phyloP scores from a whole-genome alignment of 2,888 invertebrate genomes.

The Caenorhabditis japonica region DNA sequence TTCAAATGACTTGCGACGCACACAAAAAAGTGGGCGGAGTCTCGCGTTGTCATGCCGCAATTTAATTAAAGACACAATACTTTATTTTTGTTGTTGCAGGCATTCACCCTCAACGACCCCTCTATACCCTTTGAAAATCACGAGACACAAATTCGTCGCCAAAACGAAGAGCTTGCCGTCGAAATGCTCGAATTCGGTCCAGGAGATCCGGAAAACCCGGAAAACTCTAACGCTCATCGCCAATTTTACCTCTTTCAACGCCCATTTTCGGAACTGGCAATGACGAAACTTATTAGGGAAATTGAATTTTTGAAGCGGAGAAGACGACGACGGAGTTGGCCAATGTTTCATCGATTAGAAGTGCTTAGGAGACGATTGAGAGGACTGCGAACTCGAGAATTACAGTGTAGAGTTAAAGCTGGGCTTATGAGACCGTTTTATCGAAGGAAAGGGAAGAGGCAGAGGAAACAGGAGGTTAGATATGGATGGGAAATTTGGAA shows the following conservation, averaged over 20 bases:
- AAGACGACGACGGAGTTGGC: slow-evolving; percentile 15
- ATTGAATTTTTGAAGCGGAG: slow-evolving; percentile 24
- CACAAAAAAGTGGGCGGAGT: too few species aligned
- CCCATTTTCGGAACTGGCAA: slow-evolving; percentile 6
- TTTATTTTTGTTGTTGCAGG: too few species aligned
- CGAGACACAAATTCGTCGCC: not conserved
- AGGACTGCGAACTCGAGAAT: not conserved
- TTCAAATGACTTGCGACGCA: too few species aligned
- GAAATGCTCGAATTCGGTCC: slow-evolving; percentile 12
- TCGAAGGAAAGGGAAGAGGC: not conserved
- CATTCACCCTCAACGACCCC: slow-evolving; percentile 50
- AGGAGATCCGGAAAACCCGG: slow-evolving; percentile 18
- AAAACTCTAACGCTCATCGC: slow-evolving; percentile 1
- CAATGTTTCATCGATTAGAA: slow-evolving; percentile 16
- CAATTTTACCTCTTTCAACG: not conserved
- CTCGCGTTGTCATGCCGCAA: too few species aligned
- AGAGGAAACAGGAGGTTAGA: not conserved
- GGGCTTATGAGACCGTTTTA: not conserved
- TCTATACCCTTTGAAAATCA: slow-evolving; percentile 7
- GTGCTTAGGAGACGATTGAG: slow-evolving; percentile 7
- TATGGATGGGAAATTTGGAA: not conserved
- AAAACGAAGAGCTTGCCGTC: not conserved
- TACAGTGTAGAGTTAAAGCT: slow-evolving; percentile 11
- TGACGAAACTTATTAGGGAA: slow-evolving; percentile 22
- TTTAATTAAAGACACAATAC: too few species aligned